Evolutionary conservation across 2,797 vertebrate species (phyloP).

Genomic region (Potorous gilbertii): DNA sequence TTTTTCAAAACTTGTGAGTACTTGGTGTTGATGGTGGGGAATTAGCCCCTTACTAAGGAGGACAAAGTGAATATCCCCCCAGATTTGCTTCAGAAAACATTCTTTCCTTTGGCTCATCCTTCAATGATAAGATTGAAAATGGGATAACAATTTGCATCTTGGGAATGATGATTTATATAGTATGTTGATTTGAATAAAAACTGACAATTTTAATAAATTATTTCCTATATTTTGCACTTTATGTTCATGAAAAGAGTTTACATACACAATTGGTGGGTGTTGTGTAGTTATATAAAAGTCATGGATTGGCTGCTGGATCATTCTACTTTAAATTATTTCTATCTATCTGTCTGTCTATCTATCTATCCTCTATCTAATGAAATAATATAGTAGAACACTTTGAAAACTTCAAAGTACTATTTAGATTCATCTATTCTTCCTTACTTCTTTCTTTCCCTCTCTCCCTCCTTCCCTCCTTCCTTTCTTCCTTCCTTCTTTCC

Average conservation of each 20-base stretch:
- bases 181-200: neutral
- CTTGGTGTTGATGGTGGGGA: neutral
- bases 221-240: neutral
- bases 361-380: neutral
- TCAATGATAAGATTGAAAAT: constrained; percentile 16
- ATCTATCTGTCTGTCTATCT: too few species aligned
- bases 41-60: constrained; percentile 18
- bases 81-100: constrained; percentile 1
- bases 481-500: too few species aligned
- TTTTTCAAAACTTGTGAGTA: constrained; percentile 5
- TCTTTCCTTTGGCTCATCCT: neutral
- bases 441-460: too few species aligned
- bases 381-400: neutral
- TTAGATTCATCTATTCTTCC: neutral
- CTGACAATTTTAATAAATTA: constrained; percentile 26
- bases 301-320: constrained; percentile 15
- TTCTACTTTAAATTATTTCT: constrained; percentile 37
- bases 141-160: constrained; percentile 3
- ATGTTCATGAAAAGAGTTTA: constrained; percentile 35
- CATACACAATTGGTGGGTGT: constrained; percentile 26
- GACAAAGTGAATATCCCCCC: constrained; percentile 9
- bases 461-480: too few species aligned
- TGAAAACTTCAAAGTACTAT: neutral
- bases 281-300: constrained; percentile 57
- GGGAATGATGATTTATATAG: neutral